Base-by-base conservation (phyloP, 2,797 vertebrate species). In the Remorina albescens region DNA sequence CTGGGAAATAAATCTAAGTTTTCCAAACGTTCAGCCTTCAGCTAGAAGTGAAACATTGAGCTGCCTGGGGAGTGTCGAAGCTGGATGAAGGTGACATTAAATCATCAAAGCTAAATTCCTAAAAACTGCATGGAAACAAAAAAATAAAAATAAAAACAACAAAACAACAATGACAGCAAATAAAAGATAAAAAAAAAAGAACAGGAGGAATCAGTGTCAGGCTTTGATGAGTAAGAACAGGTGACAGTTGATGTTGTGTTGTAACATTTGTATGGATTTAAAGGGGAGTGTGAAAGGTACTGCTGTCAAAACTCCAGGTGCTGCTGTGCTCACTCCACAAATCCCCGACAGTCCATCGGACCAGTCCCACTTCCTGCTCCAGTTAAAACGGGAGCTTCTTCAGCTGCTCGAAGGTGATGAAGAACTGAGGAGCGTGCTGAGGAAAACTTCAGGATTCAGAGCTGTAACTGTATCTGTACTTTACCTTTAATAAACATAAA, bases 341-440 rank as follows among this genome's bases (percentile, higher is more conserved):
- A 32, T 49, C 51, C 72, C 67, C 37, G 37, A 74, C 81, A 63
- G 82, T 59, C 75, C 18, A 6, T 63, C 63, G 28, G 56, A 61
- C 54, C 37, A 28, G 73, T 71, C 77, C 49, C 34, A 15, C 42
- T 21, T 79, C 23, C 60, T 21, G 71, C 50, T 67, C 44, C 4
- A 0, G 53, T 95, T 96, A 98, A 89, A 98, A 96, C 0, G 96
- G 95, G 68, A 98, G 95, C 64, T 97, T 96, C 93, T 98, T 97
- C 92, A 99, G 81, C 93, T 99, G 97, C 93, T 99, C 97, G 0
- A 96, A 99, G 0, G 97, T 98, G 89, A 99, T 98, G 95, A 99
- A 99, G 95, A 99, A 99, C 97, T 99, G 94, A 77, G 66, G 8
- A 1, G 25, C 0, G 3, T 5, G 85, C 93, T 67, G 80, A 94